phyloP scores from a whole-genome alignment of 2,113 vertebrate species.

The Chroicocephalus ridibundus region DNA sequence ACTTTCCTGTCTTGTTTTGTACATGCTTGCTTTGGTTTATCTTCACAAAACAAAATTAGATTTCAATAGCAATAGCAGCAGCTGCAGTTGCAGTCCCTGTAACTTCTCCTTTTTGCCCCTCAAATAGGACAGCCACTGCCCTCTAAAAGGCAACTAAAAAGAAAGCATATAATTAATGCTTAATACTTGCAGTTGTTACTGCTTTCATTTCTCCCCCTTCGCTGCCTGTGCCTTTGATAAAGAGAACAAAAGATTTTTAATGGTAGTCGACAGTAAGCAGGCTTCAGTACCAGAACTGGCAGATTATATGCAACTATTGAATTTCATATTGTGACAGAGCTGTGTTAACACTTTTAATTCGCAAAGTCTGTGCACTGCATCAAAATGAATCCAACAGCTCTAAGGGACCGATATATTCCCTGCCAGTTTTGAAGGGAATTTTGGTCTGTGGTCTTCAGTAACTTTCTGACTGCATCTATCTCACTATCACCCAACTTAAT shows the following conservation, averaged over 20 bases:
- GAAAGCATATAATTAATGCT: background rate
- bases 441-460: background rate
- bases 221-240: background rate
- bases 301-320: background rate
- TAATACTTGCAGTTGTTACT: background rate
- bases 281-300: background rate
- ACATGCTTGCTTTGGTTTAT: background rate
- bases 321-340: slow-evolving; percentile 29
- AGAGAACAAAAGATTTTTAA: slow-evolving; percentile 28
- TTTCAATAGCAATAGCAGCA: background rate
- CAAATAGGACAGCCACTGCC: background rate
- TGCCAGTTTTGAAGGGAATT: background rate
- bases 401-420: background rate
- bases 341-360: slow-evolving; percentile 10
- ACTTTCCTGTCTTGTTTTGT: background rate
- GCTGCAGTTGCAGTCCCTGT: background rate
- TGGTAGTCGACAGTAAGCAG: background rate
- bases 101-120: background rate
- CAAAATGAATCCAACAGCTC: background rate
- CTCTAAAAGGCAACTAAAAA: background rate
- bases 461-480: background rate
- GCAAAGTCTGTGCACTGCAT: background rate
- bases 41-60: background rate
- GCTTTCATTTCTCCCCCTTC: background rate
- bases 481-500: background rate